phyloP scores from a whole-genome alignment of 2,113 vertebrate genomes.

The Lophius piscatorius region DNA sequence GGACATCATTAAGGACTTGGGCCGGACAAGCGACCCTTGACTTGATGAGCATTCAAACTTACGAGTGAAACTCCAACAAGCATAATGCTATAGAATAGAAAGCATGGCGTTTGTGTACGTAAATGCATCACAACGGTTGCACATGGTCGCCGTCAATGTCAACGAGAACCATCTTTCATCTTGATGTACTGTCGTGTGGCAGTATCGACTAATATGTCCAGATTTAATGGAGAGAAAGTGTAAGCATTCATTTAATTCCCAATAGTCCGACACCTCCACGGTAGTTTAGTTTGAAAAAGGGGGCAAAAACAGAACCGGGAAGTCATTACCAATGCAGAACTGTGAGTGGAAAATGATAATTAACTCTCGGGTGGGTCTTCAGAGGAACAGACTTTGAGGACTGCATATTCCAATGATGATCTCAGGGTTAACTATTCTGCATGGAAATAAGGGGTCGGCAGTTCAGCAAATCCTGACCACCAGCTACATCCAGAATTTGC shows the following conservation, averaged over 20 bases:
- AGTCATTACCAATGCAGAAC: slow-evolving; percentile 53
- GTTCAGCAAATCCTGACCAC: slow-evolving; percentile 47
- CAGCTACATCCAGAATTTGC: slow-evolving; percentile 50
- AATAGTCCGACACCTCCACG: slow-evolving; percentile 9
- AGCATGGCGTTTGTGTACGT: background rate
- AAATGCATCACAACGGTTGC: slow-evolving; percentile 6
- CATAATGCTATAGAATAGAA: slow-evolving; percentile 7
- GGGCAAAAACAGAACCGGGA: slow-evolving; percentile 21
- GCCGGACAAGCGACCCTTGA: slow-evolving; percentile 31
- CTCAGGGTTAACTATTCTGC: slow-evolving; percentile 61
- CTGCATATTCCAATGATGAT: slow-evolving; percentile 53
- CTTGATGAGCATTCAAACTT: slow-evolving; percentile 3
- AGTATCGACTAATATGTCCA: slow-evolving; percentile 4
- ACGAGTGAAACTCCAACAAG: slow-evolving; percentile 3
- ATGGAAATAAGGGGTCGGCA: slow-evolving; percentile 56
- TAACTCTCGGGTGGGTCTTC: slow-evolving; percentile 51
- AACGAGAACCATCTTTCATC: slow-evolving; percentile 1
- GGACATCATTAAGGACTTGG: slow-evolving; percentile 62
- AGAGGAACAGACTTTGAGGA: slow-evolving; percentile 54
- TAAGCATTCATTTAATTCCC: slow-evolving; percentile 15
- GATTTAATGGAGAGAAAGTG: slow-evolving; percentile 19
- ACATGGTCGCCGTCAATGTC: background rate
- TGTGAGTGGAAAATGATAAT: slow-evolving; percentile 51
- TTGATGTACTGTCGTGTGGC: slow-evolving; percentile 3
- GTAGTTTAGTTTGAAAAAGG: slow-evolving; percentile 28